phyloP scores from a whole-genome alignment of 2,113 vertebrate species.

The Syngnathus typhle region DNA sequence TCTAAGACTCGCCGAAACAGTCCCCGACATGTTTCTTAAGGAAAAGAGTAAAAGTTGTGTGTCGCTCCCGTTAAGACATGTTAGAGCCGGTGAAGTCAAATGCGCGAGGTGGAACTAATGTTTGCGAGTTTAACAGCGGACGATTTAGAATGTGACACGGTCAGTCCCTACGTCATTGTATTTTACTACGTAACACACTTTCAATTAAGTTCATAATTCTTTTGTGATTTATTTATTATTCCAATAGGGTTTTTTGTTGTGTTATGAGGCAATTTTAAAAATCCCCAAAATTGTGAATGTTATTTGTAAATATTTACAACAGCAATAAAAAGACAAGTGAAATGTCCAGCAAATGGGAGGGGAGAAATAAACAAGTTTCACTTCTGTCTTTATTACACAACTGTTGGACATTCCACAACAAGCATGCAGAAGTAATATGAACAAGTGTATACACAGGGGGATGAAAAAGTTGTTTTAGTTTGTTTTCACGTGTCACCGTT shows the following conservation, averaged over 20 bases:
- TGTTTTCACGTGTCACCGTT: conserved; percentile 3
- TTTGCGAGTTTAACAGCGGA: conserved; percentile 11
- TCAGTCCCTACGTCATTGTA: not conserved
- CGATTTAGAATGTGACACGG: not conserved
- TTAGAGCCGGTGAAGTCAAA: not conserved
- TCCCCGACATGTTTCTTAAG: conserved; percentile 19
- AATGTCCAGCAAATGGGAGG: too few species aligned
- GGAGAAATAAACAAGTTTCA: conserved; percentile 5
- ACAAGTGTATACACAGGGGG: conserved; percentile 20
- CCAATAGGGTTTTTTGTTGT: not conserved
- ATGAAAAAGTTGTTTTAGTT: conserved; percentile 18
- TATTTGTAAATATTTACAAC: too few species aligned
- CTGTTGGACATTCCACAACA: conserved; percentile 65
- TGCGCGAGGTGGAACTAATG: not conserved
- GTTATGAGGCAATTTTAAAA: not conserved
- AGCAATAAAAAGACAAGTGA: not conserved
- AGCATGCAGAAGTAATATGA: conserved; percentile 66
- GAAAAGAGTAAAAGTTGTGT: not conserved
- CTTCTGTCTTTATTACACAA: conserved; percentile 67
- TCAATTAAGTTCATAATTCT: not conserved
- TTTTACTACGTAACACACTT: not conserved
- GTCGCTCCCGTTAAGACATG: conserved; percentile 12
- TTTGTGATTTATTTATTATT: not conserved
- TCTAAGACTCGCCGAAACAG: not conserved
- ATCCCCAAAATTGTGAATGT: too few species aligned